phyloP scores from a whole-genome alignment of 2,113 vertebrate genomes.

The Ammodytes marinus region DNA sequence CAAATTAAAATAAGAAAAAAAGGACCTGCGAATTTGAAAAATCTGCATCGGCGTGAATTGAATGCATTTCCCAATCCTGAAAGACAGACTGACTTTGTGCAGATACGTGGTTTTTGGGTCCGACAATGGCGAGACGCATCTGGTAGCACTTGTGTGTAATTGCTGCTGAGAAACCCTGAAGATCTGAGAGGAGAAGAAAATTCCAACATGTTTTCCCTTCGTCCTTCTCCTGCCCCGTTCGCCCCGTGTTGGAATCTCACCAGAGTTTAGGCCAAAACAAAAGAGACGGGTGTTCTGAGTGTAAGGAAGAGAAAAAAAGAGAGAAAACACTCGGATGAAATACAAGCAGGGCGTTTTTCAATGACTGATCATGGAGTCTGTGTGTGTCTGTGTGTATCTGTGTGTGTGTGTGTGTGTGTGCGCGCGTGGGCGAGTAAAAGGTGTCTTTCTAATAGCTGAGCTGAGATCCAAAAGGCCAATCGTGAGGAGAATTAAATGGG shows the following conservation, averaged over 20 bases:
- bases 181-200: conserved; percentile 81
- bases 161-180: conserved; percentile 82
- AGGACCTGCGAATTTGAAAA: conserved; percentile 22
- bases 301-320: conserved; percentile 3
- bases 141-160: conserved; percentile 83
- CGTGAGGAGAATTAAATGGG: conserved; percentile 36
- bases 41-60: conserved; percentile 1
- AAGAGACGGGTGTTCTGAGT: conserved; percentile 66
- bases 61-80: conserved; percentile 22
- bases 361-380: conserved; percentile 29
- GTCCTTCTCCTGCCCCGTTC: conserved; percentile 67
- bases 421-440: too few relatives aligned
- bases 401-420: conserved; percentile 5
- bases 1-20: background rate
- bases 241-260: conserved; percentile 71
- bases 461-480: conserved; percentile 15
- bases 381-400: conserved; percentile 39
- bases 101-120: conserved; percentile 64
- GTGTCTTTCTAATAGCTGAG: conserved; percentile 48
- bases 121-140: conserved; percentile 73
- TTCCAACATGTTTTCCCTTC: conserved; percentile 78
- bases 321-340: conserved; percentile 41
- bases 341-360: conserved; percentile 49
- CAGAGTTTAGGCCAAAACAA: conserved; percentile 70
- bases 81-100: conserved; percentile 68